Evolutionary conservation across 2,888 invertebrate genomes (phyloP), one percentile per base, ranked within the genome.

Genomic region (Ligdia adustata): DNA sequence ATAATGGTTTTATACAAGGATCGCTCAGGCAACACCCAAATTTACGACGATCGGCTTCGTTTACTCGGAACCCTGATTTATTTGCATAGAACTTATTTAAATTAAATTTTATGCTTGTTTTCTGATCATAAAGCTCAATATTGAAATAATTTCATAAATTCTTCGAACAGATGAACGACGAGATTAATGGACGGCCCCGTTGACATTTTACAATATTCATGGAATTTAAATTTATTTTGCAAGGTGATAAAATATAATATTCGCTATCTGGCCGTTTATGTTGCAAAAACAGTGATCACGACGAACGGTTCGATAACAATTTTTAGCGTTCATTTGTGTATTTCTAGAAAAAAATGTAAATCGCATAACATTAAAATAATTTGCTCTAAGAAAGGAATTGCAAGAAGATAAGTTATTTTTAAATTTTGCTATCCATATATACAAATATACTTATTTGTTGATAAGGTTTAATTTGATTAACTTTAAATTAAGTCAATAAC

Each of bases 1-100:
- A 72, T 71, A 74, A 75, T 64, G 70, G 66, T 64, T 71, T 70
- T 72, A 72, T 69, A 15, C 65, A 71, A 68, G 62, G 55, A 54
- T 60, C 57, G 60, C 58, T 70, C 66, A 60, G 39, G 13, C 32
- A 62, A 62, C 56, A 57, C 63, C 72, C 54, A 69, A 73, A 79
- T 79, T 80, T 77, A 79, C 70, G 66, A 64, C 39, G 29, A 20
- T 62, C 29, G 39, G 50, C 59, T 50, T 45, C 56, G 57, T 57
- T 59, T 50, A 66, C 60, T 57, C 59, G 60, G 60, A 65, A 55
- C 44, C 20, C 41, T 26, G 13, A 53, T 38, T 43, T 59, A 57
- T 56, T 59, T 60, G 57, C 59, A 60, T 57, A 60, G 48, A 43
- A 55, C 57, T 55, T 52, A 42, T 60, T 61, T 60, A 62, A 62